phyloP scores from a whole-genome alignment of 1,140 invertebrate species.

The Atta cephalotes region DNA sequence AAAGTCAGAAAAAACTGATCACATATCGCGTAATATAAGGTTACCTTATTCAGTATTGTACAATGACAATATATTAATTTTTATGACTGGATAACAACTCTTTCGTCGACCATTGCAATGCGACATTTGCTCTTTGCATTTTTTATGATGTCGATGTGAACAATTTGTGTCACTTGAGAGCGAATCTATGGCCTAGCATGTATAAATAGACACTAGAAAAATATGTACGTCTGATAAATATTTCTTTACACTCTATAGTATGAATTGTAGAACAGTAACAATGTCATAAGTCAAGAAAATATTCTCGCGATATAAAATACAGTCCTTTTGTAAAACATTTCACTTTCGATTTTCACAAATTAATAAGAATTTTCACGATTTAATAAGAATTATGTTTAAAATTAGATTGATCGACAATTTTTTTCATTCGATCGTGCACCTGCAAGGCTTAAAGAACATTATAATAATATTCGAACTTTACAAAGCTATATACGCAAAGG shows the following conservation, averaged over 20 bases:
- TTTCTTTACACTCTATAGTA: background rate
- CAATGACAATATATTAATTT: conserved; percentile 43
- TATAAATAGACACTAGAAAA: conserved; percentile 6
- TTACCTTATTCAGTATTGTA: background rate
- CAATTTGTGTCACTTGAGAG: conserved; percentile 51
- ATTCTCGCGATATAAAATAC: background rate
- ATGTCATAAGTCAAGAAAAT: conserved; percentile 13
- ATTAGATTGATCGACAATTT: background rate
- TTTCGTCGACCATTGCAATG: conserved; percentile 30
- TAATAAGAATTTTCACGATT: background rate
- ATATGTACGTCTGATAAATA: conserved; percentile 35
- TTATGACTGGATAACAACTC: conserved; percentile 42
- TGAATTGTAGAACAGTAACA: conserved; percentile 11
- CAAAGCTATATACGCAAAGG: conserved; percentile 35
- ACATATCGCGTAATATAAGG: background rate
- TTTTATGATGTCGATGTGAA: conserved; percentile 24
- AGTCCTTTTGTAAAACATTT: background rate
- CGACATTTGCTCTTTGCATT: conserved; percentile 36
- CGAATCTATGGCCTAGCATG: conserved; percentile 28
- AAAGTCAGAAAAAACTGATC: conserved; percentile 1
- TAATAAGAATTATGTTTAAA: background rate
- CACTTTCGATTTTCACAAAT: background rate
- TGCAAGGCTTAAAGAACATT: conserved; percentile 18
- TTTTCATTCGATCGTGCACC: background rate
- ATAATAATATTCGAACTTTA: conserved; percentile 33